These are phyloP conservation scores for Synchiropus splendidus DNA, from an alignment of 2,113 vertebrate genomes.

Conservation along the genomic window DNA sequence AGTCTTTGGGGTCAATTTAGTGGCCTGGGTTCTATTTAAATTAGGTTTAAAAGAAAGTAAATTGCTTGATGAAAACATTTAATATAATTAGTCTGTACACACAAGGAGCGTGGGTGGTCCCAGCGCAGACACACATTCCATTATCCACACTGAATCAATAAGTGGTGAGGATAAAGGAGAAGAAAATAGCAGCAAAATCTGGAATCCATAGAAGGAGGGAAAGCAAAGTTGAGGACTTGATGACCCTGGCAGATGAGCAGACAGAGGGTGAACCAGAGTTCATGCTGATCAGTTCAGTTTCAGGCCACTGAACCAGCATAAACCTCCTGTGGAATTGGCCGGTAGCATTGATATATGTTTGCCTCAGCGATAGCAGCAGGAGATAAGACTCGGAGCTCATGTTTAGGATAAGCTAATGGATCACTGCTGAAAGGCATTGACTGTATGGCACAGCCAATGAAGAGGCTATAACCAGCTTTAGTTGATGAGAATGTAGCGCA, in stretches of 20 bases:
- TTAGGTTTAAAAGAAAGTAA: no score
- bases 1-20: no score
- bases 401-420: background rate
- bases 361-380: no score
- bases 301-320: constrained; percentile 22
- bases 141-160: constrained; percentile 31
- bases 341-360: constrained; percentile 1
- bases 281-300: constrained; percentile 40
- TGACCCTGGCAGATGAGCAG: constrained; percentile 46
- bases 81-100: constrained; percentile 13
- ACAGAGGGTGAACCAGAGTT: constrained; percentile 46
- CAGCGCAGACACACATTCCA: constrained; percentile 5
- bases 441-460: no score
- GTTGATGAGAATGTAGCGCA: no score
- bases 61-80: constrained; percentile 6
- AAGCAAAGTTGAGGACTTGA: constrained; percentile 26
- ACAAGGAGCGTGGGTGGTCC: constrained; percentile 17
- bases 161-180: constrained; percentile 9
- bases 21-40: no score
- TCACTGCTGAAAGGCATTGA: background rate
- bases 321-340: constrained; percentile 9
- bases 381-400: background rate
- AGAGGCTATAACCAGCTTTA: no score
- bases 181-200: constrained; percentile 27
- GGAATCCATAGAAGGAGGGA: constrained; percentile 33